Conservation (phyloP, 2,113 vertebrate species). For the Menura novaehollandiae region DNA sequence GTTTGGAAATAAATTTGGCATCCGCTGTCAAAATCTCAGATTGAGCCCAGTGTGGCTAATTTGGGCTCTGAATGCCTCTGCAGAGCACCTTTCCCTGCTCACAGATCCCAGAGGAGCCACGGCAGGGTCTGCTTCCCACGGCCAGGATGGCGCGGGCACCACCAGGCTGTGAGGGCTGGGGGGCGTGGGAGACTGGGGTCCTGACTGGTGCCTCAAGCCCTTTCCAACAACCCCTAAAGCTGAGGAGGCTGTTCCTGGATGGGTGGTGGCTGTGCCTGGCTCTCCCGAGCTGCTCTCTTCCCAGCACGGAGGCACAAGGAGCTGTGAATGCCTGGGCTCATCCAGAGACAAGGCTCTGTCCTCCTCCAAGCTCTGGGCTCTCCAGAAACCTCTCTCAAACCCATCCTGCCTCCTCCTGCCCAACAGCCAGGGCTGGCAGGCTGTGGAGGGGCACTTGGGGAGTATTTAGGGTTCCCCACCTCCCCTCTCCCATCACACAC, state of each 20-base stretch:
- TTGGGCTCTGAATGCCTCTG: constrained; percentile 6
- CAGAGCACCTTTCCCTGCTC: not conserved
- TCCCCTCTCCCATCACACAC: not conserved
- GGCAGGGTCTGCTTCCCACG: not conserved
- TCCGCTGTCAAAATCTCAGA: constrained; percentile 64
- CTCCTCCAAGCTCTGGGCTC: not conserved
- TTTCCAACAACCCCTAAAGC: not conserved
- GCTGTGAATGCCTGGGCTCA: not conserved
- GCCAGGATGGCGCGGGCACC: accelerated
- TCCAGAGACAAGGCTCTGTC: not conserved
- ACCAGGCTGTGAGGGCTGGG: not conserved
- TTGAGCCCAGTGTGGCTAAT: constrained; percentile 7
- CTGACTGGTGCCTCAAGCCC: not conserved
- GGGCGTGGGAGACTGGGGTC: accelerated
- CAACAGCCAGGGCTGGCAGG: not conserved
- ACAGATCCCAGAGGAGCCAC: not conserved
- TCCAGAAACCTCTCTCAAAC: not conserved
- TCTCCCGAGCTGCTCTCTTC: not conserved
- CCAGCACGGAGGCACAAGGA: not conserved
- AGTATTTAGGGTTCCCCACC: not conserved
- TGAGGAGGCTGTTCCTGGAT: not conserved
- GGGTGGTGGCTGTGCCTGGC: not conserved
- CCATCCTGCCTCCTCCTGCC: not conserved
- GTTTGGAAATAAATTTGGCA: constrained; percentile 78
- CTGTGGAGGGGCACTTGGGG: not conserved